Conservation (phyloP, 1,140 invertebrate species). For the Orius insidiosus region DNA sequence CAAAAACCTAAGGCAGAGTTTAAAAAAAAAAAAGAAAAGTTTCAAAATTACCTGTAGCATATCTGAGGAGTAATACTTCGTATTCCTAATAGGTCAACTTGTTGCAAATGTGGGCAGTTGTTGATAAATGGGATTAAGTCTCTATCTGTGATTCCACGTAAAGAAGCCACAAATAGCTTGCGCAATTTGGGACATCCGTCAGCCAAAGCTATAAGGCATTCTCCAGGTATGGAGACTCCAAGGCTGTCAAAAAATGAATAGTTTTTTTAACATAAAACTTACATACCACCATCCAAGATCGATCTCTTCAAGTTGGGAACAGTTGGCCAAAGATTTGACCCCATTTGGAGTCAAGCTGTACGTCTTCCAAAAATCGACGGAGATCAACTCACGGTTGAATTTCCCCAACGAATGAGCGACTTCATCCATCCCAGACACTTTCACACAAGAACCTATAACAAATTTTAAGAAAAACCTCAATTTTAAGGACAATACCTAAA, state of each 20-base stretch:
- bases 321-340: constrained; percentile 46
- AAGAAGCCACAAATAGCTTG: constrained; percentile 57
- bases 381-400: constrained; percentile 46
- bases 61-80: constrained; percentile 51
- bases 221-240: constrained; percentile 29
- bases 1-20: constrained; percentile 37
- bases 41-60: constrained; percentile 29
- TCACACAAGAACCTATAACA: constrained; percentile 30
- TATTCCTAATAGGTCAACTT: constrained; percentile 68
- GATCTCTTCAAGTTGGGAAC: constrained; percentile 53
- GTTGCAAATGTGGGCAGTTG: constrained; percentile 44
- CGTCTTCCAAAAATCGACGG: constrained; percentile 73
- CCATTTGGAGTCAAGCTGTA: constrained; percentile 52
- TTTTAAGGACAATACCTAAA: constrained; percentile 31
- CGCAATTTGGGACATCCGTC: constrained; percentile 42
- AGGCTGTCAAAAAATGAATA: constrained; percentile 23
- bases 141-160: constrained; percentile 57
- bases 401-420: constrained; percentile 42
- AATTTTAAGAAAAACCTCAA: constrained; percentile 7
- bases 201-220: constrained; percentile 31
- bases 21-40: constrained; percentile 2
- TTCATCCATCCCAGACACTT: constrained; percentile 44
- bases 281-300: constrained; percentile 82
- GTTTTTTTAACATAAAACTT: background rate
- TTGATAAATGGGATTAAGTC: constrained; percentile 52